Conservation (phyloP, 2,113 vertebrate species). For the Clarias magur region DNA sequence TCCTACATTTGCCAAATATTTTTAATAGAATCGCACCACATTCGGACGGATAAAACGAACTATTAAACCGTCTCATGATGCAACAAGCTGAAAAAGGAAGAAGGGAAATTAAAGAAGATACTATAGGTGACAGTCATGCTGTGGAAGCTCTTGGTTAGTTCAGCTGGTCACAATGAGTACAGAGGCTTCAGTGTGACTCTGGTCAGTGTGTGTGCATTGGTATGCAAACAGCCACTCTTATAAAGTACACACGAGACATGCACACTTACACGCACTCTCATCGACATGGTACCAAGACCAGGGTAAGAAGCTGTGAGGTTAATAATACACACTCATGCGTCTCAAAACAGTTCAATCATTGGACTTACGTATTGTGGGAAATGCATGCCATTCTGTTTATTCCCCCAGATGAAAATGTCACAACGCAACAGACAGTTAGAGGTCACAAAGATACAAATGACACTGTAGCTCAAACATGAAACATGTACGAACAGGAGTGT, state of each 20-base stretch:
- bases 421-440: slow-evolving; percentile 89
- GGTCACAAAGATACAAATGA: slow-evolving; percentile 48
- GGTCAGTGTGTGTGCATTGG: slow-evolving; percentile 28
- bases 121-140: slow-evolving; percentile 44
- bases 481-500: slow-evolving; percentile 38
- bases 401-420: slow-evolving; percentile 80
- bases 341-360: slow-evolving; percentile 75
- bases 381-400: slow-evolving; percentile 90
- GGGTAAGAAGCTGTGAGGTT: slow-evolving; percentile 78
- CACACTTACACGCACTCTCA: background rate
- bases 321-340: slow-evolving; percentile 80
- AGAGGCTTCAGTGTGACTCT: slow-evolving; percentile 31
- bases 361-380: slow-evolving; percentile 93
- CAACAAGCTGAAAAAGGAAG: slow-evolving; percentile 8
- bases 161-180: slow-evolving; percentile 48
- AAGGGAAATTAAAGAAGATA: slow-evolving; percentile 10
- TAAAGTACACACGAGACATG: background rate
- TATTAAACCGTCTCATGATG: background rate
- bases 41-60: background rate
- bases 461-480: slow-evolving; percentile 72
- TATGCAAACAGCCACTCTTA: slow-evolving; percentile 12
- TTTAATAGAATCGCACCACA: slow-evolving; percentile 23
- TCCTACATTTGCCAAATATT: slow-evolving; percentile 18
- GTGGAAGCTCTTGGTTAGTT: slow-evolving; percentile 44
- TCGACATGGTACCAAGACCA: slow-evolving; percentile 24